These are phyloP conservation scores for Eristalinus aeneus DNA, from an alignment of 2,888 invertebrate genomes.

Conservation along the genomic window DNA sequence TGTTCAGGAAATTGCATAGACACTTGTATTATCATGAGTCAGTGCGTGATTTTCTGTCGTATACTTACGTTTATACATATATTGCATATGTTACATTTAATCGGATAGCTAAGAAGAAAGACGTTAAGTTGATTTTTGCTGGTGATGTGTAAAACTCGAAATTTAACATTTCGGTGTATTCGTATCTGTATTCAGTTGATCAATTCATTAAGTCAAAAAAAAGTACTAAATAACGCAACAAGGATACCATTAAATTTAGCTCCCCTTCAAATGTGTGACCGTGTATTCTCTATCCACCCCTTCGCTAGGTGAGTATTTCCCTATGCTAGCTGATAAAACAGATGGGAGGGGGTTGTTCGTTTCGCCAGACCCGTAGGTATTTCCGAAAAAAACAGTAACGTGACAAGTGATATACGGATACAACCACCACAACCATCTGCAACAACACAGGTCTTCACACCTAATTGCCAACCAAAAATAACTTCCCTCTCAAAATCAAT, in stretches of 20 bases:
- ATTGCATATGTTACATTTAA: too few species aligned
- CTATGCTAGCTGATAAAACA: not conserved
- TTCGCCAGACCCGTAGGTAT: not conserved
- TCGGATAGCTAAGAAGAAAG: not conserved
- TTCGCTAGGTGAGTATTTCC: not conserved
- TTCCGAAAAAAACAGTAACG: slow-evolving; percentile 20
- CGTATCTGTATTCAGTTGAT: too few species aligned
- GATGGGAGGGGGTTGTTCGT: not conserved
- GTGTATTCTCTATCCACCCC: not conserved
- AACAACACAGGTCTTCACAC: slow-evolving; percentile 20
- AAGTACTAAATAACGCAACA: not conserved
- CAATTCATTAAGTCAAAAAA: not conserved
- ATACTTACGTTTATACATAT: not conserved
- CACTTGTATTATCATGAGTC: slow-evolving; percentile 39
- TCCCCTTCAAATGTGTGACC: not conserved
- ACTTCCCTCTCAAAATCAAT: slow-evolving; percentile 58
- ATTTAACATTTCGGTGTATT: not conserved
- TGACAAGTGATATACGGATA: slow-evolving; percentile 33
- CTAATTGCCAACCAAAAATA: slow-evolving; percentile 57
- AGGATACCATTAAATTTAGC: not conserved
- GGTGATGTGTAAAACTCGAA: not conserved
- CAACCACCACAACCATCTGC: slow-evolving; percentile 11
- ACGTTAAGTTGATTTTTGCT: not conserved
- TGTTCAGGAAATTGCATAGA: slow-evolving; percentile 36
- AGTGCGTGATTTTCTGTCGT: slow-evolving; percentile 1